Evolutionary conservation across 2,797 vertebrate species (phyloP).

Genomic region (Merluccius polli): DNA sequence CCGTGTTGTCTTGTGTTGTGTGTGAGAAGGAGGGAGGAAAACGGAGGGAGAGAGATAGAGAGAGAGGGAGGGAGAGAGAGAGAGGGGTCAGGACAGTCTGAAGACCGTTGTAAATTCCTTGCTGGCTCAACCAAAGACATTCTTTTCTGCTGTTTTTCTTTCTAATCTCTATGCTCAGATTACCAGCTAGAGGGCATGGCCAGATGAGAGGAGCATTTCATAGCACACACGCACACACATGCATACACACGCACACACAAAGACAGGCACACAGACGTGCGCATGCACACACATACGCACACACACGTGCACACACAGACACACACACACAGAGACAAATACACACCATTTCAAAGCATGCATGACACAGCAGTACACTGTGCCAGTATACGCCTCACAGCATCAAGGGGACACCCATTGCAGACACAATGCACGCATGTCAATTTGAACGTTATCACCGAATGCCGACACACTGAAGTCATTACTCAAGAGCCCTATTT

Average conservation of each 20-base stretch:
- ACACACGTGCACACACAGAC: background rate
- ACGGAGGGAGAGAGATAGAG: conserved; percentile 11
- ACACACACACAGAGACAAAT: conserved; percentile 22
- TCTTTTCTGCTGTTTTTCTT: conserved; percentile 70
- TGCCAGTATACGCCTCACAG: background rate
- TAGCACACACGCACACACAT: conserved; percentile 36
- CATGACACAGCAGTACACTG: background rate
- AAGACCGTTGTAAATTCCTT: conserved; percentile 74
- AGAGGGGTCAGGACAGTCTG: conserved; percentile 67
- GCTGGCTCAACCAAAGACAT: conserved; percentile 70
- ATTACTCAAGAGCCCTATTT: conserved; percentile 57
- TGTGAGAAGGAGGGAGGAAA: background rate
- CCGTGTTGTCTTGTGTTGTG: background rate
- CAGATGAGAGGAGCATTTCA: conserved; percentile 56
- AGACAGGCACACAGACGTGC: conserved; percentile 21
- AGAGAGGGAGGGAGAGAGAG: conserved; percentile 41
- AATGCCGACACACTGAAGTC: conserved; percentile 64
- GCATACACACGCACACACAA: conserved; percentile 1
- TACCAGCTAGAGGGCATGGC: conserved; percentile 70
- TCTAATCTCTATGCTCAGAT: conserved; percentile 74
- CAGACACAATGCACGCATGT: background rate
- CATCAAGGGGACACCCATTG: conserved; percentile 6
- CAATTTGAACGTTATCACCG: background rate
- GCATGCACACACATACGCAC: conserved; percentile 14
- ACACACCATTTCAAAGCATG: conserved; percentile 6